These are phyloP conservation scores for Phylloscopus trochiloides DNA, from an alignment of 2,113 vertebrate species.

Conservation along the genomic window DNA sequence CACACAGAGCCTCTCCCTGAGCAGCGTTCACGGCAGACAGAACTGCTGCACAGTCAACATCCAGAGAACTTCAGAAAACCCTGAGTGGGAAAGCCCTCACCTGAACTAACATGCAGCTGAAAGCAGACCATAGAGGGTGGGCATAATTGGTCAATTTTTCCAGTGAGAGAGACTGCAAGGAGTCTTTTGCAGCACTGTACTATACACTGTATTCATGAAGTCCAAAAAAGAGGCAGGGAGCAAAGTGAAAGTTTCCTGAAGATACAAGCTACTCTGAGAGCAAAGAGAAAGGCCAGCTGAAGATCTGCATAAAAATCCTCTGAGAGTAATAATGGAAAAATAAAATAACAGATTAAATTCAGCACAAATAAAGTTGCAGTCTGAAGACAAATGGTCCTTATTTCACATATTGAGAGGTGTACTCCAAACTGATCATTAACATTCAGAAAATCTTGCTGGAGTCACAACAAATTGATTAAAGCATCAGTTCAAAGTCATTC, in stretches of 20 bases:
- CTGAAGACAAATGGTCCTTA: not conserved
- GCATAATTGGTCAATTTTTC: not conserved
- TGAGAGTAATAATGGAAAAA: not conserved
- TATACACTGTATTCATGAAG: not conserved
- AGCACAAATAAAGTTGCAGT: not conserved
- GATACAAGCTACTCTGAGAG: not conserved
- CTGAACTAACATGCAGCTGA: not conserved
- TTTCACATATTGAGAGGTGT: not conserved
- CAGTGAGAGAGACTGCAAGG: not conserved
- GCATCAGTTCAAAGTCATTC: not conserved
- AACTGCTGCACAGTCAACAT: fast-evolving
- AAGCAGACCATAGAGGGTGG: not conserved
- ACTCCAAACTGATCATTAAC: not conserved
- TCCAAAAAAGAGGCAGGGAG: not conserved
- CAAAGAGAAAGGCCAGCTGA: not conserved
- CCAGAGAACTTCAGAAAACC: not conserved
- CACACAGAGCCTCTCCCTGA: fast-evolving
- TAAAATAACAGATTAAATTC: not conserved
- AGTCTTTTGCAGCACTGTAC: not conserved
- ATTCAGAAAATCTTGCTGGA: not conserved
- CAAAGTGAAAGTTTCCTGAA: not conserved
- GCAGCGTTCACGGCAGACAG: fast-evolving
- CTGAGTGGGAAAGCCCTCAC: fast-evolving
- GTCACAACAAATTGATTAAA: not conserved
- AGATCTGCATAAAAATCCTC: not conserved